phyloP scores from a whole-genome alignment of 2,797 vertebrate species.

The Gymnodraco acuticeps region DNA sequence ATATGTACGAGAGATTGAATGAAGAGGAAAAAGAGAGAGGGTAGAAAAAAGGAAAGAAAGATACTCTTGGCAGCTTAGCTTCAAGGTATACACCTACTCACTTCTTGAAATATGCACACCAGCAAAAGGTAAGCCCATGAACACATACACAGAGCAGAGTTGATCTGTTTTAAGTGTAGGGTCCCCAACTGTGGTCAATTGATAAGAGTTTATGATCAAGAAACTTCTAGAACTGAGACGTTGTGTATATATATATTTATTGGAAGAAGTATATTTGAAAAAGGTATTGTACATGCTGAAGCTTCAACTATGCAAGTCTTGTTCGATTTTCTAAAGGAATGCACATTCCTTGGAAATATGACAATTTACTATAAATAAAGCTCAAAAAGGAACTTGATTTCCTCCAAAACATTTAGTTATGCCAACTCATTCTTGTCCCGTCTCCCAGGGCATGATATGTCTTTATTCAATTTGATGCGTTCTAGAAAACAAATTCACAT shows the following conservation, averaged over 20 bases:
- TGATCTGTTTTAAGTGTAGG: constrained; percentile 1
- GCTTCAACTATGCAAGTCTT: neutral
- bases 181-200: neutral
- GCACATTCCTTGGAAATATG: neutral
- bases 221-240: neutral
- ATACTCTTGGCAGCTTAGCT: constrained; percentile 25
- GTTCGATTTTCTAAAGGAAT: neutral
- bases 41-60: constrained; percentile 20
- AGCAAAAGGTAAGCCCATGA: neutral
- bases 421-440: neutral
- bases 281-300: neutral
- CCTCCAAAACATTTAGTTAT: neutral
- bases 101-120: constrained; percentile 15
- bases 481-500: constrained; percentile 14
- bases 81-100: constrained; percentile 10
- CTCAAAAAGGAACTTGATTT: neutral
- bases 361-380: neutral
- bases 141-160: neutral
- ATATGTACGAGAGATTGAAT: constrained; percentile 45
- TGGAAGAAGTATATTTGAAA: neutral
- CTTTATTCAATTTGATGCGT: constrained; percentile 23
- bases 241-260: neutral
- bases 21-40: constrained; percentile 17
- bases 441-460: neutral
- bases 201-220: neutral